Conservation (phyloP, 2,113 vertebrate genomes). For the Bos javanicus region DNA sequence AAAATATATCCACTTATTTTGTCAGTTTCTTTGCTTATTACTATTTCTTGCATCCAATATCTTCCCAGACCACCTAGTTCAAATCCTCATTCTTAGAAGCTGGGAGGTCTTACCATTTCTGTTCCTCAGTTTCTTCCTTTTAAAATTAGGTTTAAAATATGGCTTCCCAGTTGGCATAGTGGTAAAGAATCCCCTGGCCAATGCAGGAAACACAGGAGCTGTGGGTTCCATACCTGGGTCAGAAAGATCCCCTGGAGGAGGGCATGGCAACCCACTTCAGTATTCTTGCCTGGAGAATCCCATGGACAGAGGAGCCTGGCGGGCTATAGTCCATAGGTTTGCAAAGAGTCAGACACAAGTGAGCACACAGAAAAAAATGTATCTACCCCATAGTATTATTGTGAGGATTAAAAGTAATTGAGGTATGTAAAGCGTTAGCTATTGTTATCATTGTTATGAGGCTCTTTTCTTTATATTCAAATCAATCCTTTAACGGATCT, state of each 20-base stretch:
- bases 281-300: neutral
- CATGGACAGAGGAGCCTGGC: neutral
- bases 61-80: neutral
- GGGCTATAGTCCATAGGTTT: neutral
- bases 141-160: neutral
- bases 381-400: neutral
- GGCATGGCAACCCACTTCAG: neutral
- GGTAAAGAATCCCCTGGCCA: neutral
- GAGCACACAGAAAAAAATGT: neutral
- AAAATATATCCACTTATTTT: neutral
- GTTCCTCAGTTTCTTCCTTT: neutral
- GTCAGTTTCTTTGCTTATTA: neutral
- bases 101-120: neutral
- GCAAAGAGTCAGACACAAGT: neutral
- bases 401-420: neutral
- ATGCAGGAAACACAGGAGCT: neutral
- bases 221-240: neutral
- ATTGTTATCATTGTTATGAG: neutral
- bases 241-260: neutral
- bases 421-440: neutral
- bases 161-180: neutral
- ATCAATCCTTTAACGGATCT: neutral
- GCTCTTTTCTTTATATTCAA: neutral
- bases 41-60: neutral
- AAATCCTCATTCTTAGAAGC: neutral